A percentile compares a stretch with the other conserved stretches of the same genome.
phyloP scores from a whole-genome alignment of 2,113 vertebrate genomes.

The Ursus arctos region DNA sequence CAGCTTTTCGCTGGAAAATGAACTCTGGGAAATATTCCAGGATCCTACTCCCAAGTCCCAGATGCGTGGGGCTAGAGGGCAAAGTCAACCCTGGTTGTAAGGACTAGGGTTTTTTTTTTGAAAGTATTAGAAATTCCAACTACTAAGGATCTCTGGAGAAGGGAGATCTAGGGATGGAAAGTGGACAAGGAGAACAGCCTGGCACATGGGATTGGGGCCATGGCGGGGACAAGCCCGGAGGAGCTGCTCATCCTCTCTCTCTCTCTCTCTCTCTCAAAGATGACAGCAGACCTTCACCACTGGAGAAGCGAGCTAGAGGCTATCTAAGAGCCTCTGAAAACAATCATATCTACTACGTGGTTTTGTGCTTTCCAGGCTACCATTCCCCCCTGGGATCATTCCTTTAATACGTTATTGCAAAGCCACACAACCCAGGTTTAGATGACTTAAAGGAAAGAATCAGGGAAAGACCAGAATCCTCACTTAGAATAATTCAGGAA shows the following conservation, averaged over 20 bases:
- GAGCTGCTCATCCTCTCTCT: neutral
- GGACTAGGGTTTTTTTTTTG: neutral
- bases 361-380: neutral
- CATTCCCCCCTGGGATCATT: neutral
- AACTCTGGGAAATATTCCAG: neutral
- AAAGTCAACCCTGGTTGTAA: neutral
- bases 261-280: neutral
- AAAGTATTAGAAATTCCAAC: neutral
- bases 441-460: neutral
- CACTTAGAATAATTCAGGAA: neutral
- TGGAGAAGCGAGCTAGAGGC: neutral
- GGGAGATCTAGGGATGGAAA: neutral
- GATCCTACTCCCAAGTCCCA: rapidly evolving
- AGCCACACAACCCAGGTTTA: neutral
- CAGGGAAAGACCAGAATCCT: neutral
- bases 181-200: neutral
- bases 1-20: neutral
- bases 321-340: neutral
- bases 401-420: neutral
- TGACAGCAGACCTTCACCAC: neutral
- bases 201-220: neutral
- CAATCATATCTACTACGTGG: rapidly evolving
- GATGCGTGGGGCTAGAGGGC: neutral
- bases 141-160: neutral
- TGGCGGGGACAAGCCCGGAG: neutral